A percentile compares a stretch with the other conserved stretches of the same genome.
phyloP scores from a whole-genome alignment of 2,113 vertebrate genomes.

The Echinops telfairi region DNA sequence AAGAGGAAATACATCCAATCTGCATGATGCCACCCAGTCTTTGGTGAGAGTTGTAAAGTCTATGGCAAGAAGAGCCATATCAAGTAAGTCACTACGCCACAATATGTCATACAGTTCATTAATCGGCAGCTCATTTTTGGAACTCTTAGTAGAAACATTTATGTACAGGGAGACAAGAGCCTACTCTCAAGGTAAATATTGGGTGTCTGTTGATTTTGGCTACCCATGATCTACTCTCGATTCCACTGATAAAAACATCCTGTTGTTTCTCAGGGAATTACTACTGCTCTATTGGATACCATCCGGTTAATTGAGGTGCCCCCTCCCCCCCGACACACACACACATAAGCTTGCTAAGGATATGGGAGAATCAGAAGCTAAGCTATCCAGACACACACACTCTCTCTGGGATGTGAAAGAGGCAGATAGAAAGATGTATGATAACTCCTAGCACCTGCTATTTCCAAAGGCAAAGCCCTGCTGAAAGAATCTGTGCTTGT shows the following conservation, averaged over 20 bases:
- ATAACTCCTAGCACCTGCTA: not conserved
- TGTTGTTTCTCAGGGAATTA: not conserved
- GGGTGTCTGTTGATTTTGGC: not conserved
- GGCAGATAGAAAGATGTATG: not conserved
- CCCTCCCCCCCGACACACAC: no score
- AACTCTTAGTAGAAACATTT: not conserved
- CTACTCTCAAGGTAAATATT: not conserved
- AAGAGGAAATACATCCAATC: no score
- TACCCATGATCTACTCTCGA: not conserved
- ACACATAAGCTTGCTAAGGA: not conserved
- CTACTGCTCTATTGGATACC: not conserved
- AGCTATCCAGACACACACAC: not conserved
- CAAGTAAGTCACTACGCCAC: no score
- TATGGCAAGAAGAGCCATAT: no score
- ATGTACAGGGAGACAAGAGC: not conserved
- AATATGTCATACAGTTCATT: not conserved
- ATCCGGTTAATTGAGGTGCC: not conserved
- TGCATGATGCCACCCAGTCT: no score
- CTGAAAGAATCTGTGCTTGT: not conserved
- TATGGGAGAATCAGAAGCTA: not conserved
- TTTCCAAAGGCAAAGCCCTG: not conserved
- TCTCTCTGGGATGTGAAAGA: not conserved
- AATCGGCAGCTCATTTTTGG: not conserved
- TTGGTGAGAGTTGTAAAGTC: no score
- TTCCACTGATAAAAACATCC: not conserved